A percentile compares a stretch with the other conserved stretches of the same genome.
phyloP scores from a whole-genome alignment of 1,140 invertebrate species.

The Heliconius hewitsoni region DNA sequence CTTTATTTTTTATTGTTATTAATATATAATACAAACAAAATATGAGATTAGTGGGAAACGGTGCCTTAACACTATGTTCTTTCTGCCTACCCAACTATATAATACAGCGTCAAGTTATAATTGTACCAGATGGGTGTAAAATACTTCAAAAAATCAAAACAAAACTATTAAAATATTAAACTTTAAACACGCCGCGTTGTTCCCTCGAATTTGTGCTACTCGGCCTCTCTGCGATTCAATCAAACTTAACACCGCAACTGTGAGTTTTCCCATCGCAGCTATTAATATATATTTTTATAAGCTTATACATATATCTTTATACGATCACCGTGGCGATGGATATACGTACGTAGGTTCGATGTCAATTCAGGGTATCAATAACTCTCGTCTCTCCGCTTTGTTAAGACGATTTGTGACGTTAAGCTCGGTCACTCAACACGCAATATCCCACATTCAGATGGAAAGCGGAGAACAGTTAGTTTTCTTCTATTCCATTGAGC shows the following conservation, averaged over 20 bases:
- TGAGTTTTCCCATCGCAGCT: constrained; percentile 53
- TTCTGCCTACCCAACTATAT: neutral
- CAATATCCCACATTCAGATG: no score
- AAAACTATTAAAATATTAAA: constrained; percentile 25
- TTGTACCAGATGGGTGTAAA: no score
- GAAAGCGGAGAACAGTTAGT: no score
- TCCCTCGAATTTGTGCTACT: constrained; percentile 28
- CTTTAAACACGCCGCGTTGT: constrained; percentile 20
- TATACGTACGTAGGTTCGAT: no score
- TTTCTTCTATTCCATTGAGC: no score
- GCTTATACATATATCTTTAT: no score
- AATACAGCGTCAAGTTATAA: neutral
- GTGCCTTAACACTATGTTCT: neutral
- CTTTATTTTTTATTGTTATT: neutral
- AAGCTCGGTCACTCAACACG: no score
- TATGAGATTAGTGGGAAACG: neutral
- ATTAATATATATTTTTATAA: constrained; percentile 40
- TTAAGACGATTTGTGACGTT: no score
- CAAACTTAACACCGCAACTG: constrained; percentile 56
- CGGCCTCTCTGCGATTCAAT: constrained; percentile 39
- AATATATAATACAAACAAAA: no score
- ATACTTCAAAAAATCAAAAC: neutral
- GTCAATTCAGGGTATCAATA: no score
- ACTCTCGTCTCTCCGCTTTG: no score
- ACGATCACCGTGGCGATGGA: no score